Evolutionary conservation across 64 coral and sea anemone genomes (phyloP), one percentile per base, ranked within the genome.

Genomic region (Dendrophyllia cribrosa): DNA sequence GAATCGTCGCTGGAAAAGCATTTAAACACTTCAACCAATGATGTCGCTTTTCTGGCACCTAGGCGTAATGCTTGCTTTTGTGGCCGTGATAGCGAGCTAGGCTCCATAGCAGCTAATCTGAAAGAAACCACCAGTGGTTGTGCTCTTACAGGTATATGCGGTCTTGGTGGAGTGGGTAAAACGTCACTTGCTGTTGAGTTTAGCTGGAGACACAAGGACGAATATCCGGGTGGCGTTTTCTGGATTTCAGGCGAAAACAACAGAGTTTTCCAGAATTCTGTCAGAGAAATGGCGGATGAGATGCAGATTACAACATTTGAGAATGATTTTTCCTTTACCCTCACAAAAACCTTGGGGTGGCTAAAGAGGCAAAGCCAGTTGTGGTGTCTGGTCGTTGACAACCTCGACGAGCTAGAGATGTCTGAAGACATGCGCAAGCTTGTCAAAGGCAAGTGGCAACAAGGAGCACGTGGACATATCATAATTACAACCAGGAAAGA

Each of bases 81-180:
- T 73, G 90, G 90, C 47, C 90, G 95, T 26, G 77, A n/a, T 26
- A 86, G 59, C 3, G 95, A 96, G 78, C 26, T 96, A 12, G 12
- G 63, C 0, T 3, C 21, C 68, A 74, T 96, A 49, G 78, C 77
- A 69, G 11, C 56, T 6, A 71, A 65, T 8, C n/a, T 87, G 4
- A 83, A 79, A 34, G 51, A 44, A 8, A 44, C 11, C 17, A 47
- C 6, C 10, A 51, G 26, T 43, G 75, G 63, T n/a, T 93, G 85
- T 26, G 45, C 58, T 23, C 19, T 77, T 56, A 70, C 79, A 50
- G 67, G 58, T 4, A 82, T 96, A 64, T 92, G 86, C 69, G 95
- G 95, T 51, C 87, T 96, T 71, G 95, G 95, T 4, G 95, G 95
- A 47, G 83, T 91, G 0, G 95, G 95, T 1, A 96, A 96, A 93